Percentiles rank a stretch among this genome's conserved stretches.
phyloP scores from a whole-genome alignment of 2,113 vertebrate species.

The Cyanoliseus patagonus region DNA sequence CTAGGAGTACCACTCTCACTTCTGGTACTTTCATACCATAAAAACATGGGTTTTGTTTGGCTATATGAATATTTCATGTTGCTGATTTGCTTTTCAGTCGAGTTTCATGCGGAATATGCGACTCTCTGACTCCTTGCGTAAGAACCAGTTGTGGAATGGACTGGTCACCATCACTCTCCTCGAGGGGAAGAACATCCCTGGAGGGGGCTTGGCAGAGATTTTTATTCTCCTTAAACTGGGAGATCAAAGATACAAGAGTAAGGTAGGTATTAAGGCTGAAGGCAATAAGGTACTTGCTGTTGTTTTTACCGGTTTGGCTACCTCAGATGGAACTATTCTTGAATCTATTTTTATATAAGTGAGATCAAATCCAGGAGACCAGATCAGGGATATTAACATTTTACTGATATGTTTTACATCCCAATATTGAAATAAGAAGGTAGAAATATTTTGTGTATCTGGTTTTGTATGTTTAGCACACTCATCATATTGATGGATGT shows the following conservation, averaged over 20 bases:
- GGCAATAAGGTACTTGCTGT: not conserved
- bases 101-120: slow-evolving; percentile 67
- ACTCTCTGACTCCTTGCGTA: slow-evolving; percentile 79
- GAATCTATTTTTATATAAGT: not conserved
- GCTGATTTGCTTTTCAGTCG: slow-evolving; percentile 55
- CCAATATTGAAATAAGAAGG: not conserved
- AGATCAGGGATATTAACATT: not conserved
- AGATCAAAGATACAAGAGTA: slow-evolving; percentile 94
- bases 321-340: not conserved
- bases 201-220: slow-evolving; percentile 79
- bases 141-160: slow-evolving; percentile 89
- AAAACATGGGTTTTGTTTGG: not conserved
- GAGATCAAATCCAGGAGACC: not conserved
- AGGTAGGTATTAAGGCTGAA: slow-evolving; percentile 77
- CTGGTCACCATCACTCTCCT: slow-evolving; percentile 86
- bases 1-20: not conserved
- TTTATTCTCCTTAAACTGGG: slow-evolving; percentile 91
- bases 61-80: not conserved
- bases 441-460: not conserved
- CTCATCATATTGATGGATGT: not conserved
- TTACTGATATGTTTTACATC: not conserved
- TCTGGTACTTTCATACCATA: not conserved
- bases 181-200: slow-evolving; percentile 88
- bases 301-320: not conserved
- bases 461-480: not conserved